Evolutionary conservation across 2,888 invertebrate genomes (phyloP), one percentile per base, ranked within the genome.

Genomic region (Scrobipalpa atriplicella): DNA sequence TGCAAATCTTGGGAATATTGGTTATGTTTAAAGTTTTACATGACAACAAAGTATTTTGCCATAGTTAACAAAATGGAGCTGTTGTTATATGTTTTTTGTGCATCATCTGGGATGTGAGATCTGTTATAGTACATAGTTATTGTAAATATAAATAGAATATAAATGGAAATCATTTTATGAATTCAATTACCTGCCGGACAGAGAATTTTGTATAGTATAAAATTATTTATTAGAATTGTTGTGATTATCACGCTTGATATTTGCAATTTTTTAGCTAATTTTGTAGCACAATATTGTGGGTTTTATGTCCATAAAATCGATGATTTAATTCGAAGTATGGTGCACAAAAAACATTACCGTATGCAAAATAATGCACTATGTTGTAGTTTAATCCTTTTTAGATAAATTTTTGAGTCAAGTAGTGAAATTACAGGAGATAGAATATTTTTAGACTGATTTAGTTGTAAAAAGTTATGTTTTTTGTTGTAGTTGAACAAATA

Each of bases 391-490:
- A 81, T 81, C 80, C 82, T 78, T 86, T 86, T 87, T 89, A 88
- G 86, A 88, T 84, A 81, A 82, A 83, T 86, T 84, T 85, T 87
- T 85, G 83, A 86, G 83, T 79, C 82, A 79, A 76, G 87, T 91
- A 89, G 88, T 87, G 81, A 81, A 84, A 83, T 80, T 72, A 81
- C 88, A 85, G 87, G 88, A 87, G 86, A 77, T 80, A 81, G 81
- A 87, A 89, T 90, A 92, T 90, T 90, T 91, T 92, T 92, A 92
- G 92, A 92, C 92, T 92, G 92, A 92, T 91, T 92, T 92, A 92
- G 92, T 92, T 92, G 75, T 86, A 85, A 89, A 90, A 21, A 86
- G 87, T 91, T 90, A 90, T 89, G 91, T 87, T 91, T 92, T 92
- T 92, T 90, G 90, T 91, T 92, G 92, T 91, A 92, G 91, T 91